These are phyloP conservation scores for Cynocephalus volans DNA, from an alignment of 2,113 vertebrate species.

Conservation along the genomic window DNA sequence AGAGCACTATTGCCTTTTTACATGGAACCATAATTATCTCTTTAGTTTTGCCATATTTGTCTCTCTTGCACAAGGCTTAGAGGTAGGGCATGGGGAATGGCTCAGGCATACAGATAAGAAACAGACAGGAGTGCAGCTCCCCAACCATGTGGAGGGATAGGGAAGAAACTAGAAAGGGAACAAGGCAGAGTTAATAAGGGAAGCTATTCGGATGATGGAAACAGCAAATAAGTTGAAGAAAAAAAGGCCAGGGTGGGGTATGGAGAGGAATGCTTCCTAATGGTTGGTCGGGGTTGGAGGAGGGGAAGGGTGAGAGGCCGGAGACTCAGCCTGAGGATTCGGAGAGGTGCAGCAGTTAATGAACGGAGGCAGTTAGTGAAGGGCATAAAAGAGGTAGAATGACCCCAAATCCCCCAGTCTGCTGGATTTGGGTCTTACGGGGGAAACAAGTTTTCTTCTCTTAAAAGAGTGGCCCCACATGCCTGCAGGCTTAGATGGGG, in stretches of 20 bases:
- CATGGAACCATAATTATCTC: not conserved
- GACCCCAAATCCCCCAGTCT: not conserved
- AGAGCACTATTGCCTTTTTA: not conserved
- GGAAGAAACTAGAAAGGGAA: conserved; percentile 24
- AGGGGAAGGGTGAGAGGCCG: not conserved
- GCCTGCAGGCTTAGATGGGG: not conserved
- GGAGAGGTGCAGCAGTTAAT: not conserved
- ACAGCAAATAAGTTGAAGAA: not conserved
- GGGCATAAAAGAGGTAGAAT: not conserved
- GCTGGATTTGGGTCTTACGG: not conserved
- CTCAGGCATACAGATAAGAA: not conserved
- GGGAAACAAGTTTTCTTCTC: not conserved
- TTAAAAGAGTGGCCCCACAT: not conserved
- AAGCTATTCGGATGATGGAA: conserved; percentile 3
- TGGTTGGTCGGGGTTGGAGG: not conserved
- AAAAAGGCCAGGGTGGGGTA: not conserved
- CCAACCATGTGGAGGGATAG: not conserved
- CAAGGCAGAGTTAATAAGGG: not conserved
- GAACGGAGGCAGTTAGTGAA: not conserved
- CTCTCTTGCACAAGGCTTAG: not conserved
- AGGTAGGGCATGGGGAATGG: not conserved
- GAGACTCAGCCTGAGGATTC: not conserved
- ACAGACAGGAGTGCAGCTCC: not conserved
- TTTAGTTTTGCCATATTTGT: conserved; percentile 30
- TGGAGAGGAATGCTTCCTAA: not conserved